These are phyloP conservation scores for Urosaurus nigricauda DNA, from an alignment of 2,797 vertebrate species.

Conservation along the genomic window DNA sequence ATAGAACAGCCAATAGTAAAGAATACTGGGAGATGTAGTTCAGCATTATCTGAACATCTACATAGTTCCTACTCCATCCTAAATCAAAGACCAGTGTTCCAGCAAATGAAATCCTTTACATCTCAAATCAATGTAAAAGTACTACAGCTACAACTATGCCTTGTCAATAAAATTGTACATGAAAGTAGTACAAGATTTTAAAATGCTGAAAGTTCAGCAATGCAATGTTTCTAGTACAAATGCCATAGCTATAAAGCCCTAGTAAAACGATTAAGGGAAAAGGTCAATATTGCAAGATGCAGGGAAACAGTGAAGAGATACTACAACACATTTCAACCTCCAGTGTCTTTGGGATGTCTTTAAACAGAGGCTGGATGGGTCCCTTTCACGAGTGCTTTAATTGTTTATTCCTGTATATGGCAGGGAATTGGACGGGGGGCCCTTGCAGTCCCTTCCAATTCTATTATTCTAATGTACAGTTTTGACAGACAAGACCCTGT, in stretches of 20 bases:
- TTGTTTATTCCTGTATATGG: too few relatives aligned
- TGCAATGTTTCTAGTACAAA: too few relatives aligned
- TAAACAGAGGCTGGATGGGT: too few relatives aligned
- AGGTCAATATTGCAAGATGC: neutral
- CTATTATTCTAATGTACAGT: too few relatives aligned
- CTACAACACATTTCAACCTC: neutral
- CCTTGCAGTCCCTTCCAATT: too few relatives aligned
- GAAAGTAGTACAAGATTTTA: neutral
- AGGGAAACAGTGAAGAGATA: neutral
- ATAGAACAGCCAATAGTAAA: too few relatives aligned
- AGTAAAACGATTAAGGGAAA: neutral
- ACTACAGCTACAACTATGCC: neutral
- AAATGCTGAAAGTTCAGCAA: neutral
- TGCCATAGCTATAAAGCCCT: neutral
- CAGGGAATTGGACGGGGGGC: too few relatives aligned
- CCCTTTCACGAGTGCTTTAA: too few relatives aligned
- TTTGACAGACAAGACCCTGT: neutral
- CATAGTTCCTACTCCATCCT: neutral
- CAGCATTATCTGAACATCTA: too few relatives aligned
- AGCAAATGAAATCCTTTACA: neutral
- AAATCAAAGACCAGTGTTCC: neutral
- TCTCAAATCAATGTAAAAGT: neutral
- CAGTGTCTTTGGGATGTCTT: too few relatives aligned
- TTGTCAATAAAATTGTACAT: neutral
- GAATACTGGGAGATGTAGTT: too few relatives aligned